These are phyloP conservation scores for Crypturellus tataupa DNA, from an alignment of 2,797 vertebrate genomes.

Conservation along the genomic window DNA sequence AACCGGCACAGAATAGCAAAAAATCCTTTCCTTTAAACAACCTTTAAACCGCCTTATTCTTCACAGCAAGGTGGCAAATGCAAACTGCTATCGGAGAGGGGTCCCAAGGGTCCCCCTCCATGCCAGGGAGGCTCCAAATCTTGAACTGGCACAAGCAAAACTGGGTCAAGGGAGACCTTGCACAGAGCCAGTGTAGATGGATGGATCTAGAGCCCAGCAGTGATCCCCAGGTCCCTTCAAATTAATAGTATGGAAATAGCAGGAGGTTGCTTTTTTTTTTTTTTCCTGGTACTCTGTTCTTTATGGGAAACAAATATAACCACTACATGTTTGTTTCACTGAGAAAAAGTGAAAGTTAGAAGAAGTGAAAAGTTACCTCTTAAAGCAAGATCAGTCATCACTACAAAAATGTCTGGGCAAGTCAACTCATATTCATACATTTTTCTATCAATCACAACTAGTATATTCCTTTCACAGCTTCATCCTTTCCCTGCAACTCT, in stretches of 20 bases:
- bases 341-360: background rate
- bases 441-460: background rate
- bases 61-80: background rate
- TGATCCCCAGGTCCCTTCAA: fast-evolving
- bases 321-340: background rate
- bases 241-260: background rate
- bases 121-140: too few relatives aligned
- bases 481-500: background rate
- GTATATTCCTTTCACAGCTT: background rate
- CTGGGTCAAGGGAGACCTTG: background rate
- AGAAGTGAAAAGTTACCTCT: background rate
- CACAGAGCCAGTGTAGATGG: background rate
- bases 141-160: fast-evolving
- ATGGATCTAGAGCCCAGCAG: background rate
- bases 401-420: background rate
- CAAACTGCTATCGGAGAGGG: background rate
- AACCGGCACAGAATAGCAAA: background rate
- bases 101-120: background rate
- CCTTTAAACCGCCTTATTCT: background rate
- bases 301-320: background rate
- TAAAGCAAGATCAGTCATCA: background rate
- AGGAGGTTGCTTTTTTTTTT: fast-evolving
- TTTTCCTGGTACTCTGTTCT: background rate
- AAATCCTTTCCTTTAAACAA: background rate
- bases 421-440: background rate